These are phyloP conservation scores for Sebastes hubbsi DNA, from an alignment of 2,797 vertebrate species.

Conservation along the genomic window DNA sequence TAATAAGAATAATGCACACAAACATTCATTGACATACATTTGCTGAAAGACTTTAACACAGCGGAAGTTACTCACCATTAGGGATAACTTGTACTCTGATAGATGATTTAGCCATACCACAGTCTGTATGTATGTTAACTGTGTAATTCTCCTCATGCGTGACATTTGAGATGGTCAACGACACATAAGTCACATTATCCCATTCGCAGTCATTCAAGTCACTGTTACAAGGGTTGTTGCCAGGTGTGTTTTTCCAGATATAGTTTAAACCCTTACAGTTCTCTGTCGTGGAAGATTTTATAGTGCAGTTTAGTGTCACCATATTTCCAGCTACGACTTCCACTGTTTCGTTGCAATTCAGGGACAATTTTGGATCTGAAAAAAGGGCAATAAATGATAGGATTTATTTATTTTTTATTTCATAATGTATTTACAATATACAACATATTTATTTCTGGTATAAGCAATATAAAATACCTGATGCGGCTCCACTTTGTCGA, in stretches of 20 bases:
- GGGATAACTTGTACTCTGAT: background rate
- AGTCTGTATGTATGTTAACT: fast-evolving
- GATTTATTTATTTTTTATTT: fast-evolving
- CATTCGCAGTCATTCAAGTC: fast-evolving
- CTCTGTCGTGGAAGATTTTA: background rate
- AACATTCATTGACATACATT: background rate
- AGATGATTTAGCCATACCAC: fast-evolving
- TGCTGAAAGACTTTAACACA: background rate
- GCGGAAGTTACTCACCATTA: background rate
- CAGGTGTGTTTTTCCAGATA: fast-evolving
- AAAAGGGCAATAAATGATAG: background rate
- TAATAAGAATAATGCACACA: background rate
- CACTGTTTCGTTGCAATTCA: background rate
- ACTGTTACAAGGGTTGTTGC: fast-evolving
- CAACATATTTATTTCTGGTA: background rate
- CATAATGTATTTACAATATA: background rate
- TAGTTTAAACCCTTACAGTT: fast-evolving
- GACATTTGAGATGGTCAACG: background rate
- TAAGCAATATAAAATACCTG: background rate
- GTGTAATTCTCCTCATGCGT: fast-evolving
- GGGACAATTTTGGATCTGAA: fast-evolving
- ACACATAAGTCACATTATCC: fast-evolving
- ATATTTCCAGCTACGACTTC: fast-evolving
- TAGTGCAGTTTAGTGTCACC: background rate
- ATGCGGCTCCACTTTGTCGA: background rate